phyloP scores from a whole-genome alignment of 2,113 vertebrate genomes.

The Neodontobutis hainanensis region DNA sequence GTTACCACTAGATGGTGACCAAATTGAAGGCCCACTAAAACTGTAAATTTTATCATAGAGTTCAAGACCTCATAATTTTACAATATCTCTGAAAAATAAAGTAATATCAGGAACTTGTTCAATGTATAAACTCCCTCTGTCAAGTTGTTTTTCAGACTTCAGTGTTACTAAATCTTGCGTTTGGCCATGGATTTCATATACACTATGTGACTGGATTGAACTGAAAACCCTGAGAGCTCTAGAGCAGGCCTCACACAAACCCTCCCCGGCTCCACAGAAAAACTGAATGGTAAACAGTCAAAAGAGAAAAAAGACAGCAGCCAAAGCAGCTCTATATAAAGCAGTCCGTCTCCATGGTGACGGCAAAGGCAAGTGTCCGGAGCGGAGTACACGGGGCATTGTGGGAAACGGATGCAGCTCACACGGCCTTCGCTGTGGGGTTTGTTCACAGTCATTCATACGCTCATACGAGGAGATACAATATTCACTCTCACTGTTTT shows the following conservation, averaged over 20 bases:
- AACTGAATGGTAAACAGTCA: conserved; percentile 59
- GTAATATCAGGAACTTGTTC: too few species aligned
- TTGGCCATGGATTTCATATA: neutral
- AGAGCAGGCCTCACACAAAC: conserved; percentile 23
- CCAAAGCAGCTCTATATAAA: conserved; percentile 36
- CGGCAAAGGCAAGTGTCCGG: conserved; percentile 42
- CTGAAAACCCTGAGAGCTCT: neutral
- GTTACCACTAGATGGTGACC: too few species aligned
- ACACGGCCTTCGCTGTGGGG: conserved; percentile 27
- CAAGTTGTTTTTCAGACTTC: too few species aligned
- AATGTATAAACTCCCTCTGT: too few species aligned
- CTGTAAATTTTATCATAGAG: too few species aligned
- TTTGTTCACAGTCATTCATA: conserved; percentile 4
- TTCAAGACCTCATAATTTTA: too few species aligned
- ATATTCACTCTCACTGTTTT: neutral
- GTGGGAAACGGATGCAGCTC: conserved; percentile 48
- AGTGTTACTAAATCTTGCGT: too few species aligned
- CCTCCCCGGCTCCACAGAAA: conserved; percentile 11
- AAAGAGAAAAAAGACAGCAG: conserved; percentile 34
- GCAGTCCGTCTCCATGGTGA: conserved; percentile 51
- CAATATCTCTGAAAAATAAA: too few species aligned
- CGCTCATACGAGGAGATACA: neutral
- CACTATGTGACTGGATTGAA: conserved; percentile 12
- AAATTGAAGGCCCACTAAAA: too few species aligned
- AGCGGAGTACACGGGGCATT: conserved; percentile 44